Percentiles rank a stretch among this genome's conserved stretches.
Conservation (phyloP, 2,888 invertebrate genomes). For the Eutolmus rufibarbis region DNA sequence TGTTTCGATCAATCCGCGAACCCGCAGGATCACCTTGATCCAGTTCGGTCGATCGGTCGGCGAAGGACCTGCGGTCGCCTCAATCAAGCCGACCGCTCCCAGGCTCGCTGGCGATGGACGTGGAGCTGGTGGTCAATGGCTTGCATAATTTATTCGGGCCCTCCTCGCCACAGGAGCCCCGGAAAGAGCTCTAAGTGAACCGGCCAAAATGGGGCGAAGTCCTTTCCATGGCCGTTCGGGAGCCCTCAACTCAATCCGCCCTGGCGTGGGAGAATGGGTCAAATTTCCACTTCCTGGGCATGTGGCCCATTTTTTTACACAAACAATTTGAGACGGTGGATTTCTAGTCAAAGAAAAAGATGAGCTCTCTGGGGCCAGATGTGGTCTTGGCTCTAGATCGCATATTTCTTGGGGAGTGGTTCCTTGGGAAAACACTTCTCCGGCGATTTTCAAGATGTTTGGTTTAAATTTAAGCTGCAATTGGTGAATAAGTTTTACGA, state of each 20-base stretch:
- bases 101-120: not conserved
- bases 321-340: not conserved
- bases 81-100: not conserved
- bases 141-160: not conserved
- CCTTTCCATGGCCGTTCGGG: not conserved
- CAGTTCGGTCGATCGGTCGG: not conserved
- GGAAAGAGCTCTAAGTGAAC: not conserved
- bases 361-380: not conserved
- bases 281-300: not conserved
- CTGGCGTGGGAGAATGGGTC: not conserved
- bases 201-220: not conserved
- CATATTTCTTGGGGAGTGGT: not conserved
- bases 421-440: not conserved
- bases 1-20: not conserved
- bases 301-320: not conserved
- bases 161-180: not conserved
- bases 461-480: not conserved
- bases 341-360: not conserved
- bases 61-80: not conserved
- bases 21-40: not conserved
- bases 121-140: not conserved
- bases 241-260: not conserved
- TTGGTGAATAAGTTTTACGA: not conserved
- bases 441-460: not conserved
- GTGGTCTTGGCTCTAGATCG: not conserved